Base-by-base conservation (phyloP, 2,113 vertebrate genomes). In the Cephalopterus ornatus region DNA sequence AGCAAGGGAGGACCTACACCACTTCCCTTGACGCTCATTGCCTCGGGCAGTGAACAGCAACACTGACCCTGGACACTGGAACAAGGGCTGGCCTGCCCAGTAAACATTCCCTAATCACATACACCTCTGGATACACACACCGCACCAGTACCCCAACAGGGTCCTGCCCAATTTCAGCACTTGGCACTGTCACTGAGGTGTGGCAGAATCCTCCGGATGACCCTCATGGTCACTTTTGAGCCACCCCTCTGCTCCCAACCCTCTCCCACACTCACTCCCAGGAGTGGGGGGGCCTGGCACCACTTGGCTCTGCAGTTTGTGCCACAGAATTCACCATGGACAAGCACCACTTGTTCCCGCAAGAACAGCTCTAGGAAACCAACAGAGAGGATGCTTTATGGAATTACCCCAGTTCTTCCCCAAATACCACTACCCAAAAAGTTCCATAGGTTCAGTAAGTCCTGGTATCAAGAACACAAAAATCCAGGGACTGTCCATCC, bases 231-330 rank as follows among this genome's bases (percentile, higher is more conserved):
- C 55, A n/a, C n/a, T 32, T 24, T n/a, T 6, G 5, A 20, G 78
- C 59, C 14, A 12, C 8, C 27, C 26, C 37, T 21, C 62, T 13
- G 23, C 66, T 78, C 71, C 67, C 39, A 41, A 1, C 32, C 41
- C 52, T 47, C 50, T 35, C 44, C 27, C n/a, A 12, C 3, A 6
- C 5, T 2, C 2, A 2, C 28, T 62, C 56, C 28, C 63, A 44
- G 41, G 41, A 44, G n/a, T 0, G 0, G n/a, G 56, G 22, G 61
- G 5, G 26, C 24, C 17, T 0, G 0, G 53, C 30, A 3, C 44
- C 0, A 0, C 68, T 16, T 4, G 2, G 16, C n/a, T 37, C 61
- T 53, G 49, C 39, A 28, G 30, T 46, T 55, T 42, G 35, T 26
- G 37, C 62, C 42, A 22, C 26, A 55, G 16, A 32, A 24, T 12